Evolutionary conservation across 1,140 invertebrate species (phyloP).

Genomic region (Drosophila bipectinata): DNA sequence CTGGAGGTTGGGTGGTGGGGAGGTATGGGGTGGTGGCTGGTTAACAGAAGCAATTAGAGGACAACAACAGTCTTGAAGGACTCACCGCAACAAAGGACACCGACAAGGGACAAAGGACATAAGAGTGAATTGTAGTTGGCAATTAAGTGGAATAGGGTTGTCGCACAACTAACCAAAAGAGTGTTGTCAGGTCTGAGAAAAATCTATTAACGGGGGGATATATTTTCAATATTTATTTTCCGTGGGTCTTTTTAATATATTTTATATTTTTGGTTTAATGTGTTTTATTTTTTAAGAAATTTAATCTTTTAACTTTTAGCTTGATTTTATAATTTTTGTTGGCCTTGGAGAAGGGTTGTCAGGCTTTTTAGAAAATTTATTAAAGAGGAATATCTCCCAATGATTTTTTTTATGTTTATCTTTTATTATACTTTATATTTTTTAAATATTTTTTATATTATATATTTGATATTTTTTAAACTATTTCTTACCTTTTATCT

Average conservation of each 20-base stretch:
- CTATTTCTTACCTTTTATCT: neutral
- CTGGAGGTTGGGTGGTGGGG: neutral
- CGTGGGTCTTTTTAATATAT: too few species aligned
- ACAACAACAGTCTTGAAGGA: constrained; percentile 32
- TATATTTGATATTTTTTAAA: too few species aligned
- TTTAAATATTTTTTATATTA: neutral
- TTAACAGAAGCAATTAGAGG: constrained; percentile 29
- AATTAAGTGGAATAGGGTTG: constrained; percentile 25
- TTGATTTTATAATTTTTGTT: too few species aligned
- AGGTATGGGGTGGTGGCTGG: neutral
- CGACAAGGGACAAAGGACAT: too few species aligned
- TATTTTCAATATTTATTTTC: too few species aligned
- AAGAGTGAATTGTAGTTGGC: constrained; percentile 9
- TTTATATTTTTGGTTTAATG: too few species aligned
- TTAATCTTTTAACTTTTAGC: too few species aligned
- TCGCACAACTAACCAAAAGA: neutral
- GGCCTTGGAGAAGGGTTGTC: neutral
- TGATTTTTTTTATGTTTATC: too few species aligned
- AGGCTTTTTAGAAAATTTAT: neutral
- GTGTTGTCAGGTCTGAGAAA: neutral
- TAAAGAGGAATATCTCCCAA: too few species aligned
- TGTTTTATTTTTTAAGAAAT: too few species aligned
- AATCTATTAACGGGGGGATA: neutral
- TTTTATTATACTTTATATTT: neutral
- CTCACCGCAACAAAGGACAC: constrained; percentile 29